Evolutionary conservation across 2,113 vertebrate species (phyloP), one percentile per base, ranked within the genome.

Genomic region (Indicator indicator): DNA sequence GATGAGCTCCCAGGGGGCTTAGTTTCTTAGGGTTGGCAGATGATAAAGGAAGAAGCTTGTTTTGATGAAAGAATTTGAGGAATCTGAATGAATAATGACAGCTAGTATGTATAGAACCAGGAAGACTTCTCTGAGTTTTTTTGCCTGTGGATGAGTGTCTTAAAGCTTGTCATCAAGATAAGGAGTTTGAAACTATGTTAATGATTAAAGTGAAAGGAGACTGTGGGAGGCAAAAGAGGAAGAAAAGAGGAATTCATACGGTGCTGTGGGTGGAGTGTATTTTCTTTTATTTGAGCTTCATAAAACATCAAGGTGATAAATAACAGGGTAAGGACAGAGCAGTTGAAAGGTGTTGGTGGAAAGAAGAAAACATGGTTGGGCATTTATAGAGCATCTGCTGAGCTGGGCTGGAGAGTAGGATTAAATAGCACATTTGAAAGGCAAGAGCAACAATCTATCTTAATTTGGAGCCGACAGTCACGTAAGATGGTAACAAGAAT

Each of bases 21-120:
- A 40, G 76, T 71, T 78, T 94, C 80, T 86, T 72, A 67, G 56
- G 20, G 71, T 0, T 92, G 86, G 90, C 67, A 81, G 88, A 91
- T 79, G 85, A 96, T 89, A 94, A 96, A 95, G 91, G 87, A 74
- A 85, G 76, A 54, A 81, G 52, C 72, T 70, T 83, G 56, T 90
- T 96, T 94, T 92, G 95, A 93, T 96, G 65, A 95, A 93, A 86
- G 79, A 74, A 89, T 68, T 76, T 62, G 50, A 55, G 4, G n/a
- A 80, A 78, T 83, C 54, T 89, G 88, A 93, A 82, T 92, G 75
- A 93, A 79, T 94, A 91, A 89, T 92, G 81, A 89, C 28, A 78
- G 54, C 40, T 32, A 15, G 54, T 33, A 33, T 24, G 28, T 90
- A 81, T 30, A 79, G 67, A 86, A 91, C 68, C 16, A 82, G 42